Percentiles rank a stretch among this genome's conserved stretches.
These are phyloP conservation scores for Hydrotaea cyrtoneurina DNA, from an alignment of 2,888 invertebrate genomes.

Conservation along the genomic window DNA sequence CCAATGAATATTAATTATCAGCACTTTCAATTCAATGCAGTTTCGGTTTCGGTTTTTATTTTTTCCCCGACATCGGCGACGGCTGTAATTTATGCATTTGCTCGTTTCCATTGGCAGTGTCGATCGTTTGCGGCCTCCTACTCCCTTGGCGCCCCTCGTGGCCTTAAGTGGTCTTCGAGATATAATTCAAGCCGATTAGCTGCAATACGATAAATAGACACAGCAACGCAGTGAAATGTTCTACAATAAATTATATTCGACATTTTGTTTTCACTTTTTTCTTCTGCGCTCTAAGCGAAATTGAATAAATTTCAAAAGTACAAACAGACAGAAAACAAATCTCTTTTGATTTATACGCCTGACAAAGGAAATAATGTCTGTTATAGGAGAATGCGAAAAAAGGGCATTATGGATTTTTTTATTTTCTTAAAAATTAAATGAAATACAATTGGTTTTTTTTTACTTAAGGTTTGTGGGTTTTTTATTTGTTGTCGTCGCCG, in stretches of 20 bases:
- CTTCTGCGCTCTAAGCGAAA: too few species aligned
- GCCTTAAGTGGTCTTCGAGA: too few species aligned
- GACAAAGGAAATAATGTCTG: background rate
- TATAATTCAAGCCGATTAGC: background rate
- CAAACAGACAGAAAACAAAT: too few species aligned
- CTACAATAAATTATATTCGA: constrained; percentile 2
- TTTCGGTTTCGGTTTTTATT: too few species aligned
- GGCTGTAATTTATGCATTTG: constrained; percentile 12
- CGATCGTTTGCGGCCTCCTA: background rate
- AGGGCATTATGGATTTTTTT: background rate
- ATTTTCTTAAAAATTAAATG: background rate
- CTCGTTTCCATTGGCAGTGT: constrained; percentile 24
- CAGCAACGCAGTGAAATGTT: background rate
- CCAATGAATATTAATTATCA: constrained; percentile 26
- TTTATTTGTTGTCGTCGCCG: background rate
- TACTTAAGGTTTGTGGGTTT: background rate
- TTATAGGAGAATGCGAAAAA: background rate
- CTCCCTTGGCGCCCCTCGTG: too few species aligned
- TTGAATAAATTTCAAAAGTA: too few species aligned
- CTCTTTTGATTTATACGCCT: too few species aligned
- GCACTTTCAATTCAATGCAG: background rate
- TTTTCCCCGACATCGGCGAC: too few species aligned
- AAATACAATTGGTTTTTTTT: background rate
- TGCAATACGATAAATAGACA: too few species aligned
- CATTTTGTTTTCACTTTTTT: background rate